Conservation (phyloP, 2,888 invertebrate genomes). For the Syrista parreyssii region DNA sequence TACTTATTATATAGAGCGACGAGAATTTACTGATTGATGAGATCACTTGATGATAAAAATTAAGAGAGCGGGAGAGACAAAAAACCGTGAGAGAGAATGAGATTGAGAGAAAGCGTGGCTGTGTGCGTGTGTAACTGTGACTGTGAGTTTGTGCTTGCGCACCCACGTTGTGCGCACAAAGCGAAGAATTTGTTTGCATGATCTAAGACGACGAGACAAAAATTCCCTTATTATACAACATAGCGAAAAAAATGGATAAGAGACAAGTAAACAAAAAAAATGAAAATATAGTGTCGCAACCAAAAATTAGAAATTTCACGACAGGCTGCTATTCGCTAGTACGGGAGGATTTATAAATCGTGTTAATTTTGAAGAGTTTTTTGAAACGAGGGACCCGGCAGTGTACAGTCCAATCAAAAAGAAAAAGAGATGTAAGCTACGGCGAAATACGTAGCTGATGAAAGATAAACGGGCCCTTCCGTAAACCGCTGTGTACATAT, state of each 20-base stretch:
- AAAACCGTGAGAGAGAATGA: neutral
- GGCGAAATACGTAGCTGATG: slow-evolving; percentile 38
- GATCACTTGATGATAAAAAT: neutral
- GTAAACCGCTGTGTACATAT: slow-evolving; percentile 60
- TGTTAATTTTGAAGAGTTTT: slow-evolving; percentile 54
- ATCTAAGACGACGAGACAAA: slow-evolving; percentile 2
- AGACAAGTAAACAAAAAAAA: slow-evolving; percentile 15
- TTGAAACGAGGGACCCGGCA: slow-evolving; percentile 43
- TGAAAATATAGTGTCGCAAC: slow-evolving; percentile 25
- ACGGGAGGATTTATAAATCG: slow-evolving; percentile 52
- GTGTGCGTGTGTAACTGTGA: neutral
- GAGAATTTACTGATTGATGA: slow-evolving; percentile 42
- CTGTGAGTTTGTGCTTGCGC: neutral
- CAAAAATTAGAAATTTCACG: slow-evolving; percentile 36
- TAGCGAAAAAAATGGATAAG: slow-evolving; percentile 2
- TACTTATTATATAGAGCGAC: slow-evolving; percentile 27
- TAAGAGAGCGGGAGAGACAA: neutral
- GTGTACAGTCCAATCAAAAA: slow-evolving; percentile 60
- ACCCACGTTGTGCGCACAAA: neutral
- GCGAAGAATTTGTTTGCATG: neutral
- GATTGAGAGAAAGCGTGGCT: neutral
- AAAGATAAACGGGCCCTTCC: slow-evolving; percentile 44
- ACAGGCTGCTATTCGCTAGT: slow-evolving; percentile 51
- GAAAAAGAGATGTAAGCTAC: neutral
- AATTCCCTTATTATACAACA: neutral